Evolutionary conservation across 2,113 vertebrate genomes (phyloP), one percentile per base, ranked within the genome.

Genomic region (Porphyrio hochstetteri): DNA sequence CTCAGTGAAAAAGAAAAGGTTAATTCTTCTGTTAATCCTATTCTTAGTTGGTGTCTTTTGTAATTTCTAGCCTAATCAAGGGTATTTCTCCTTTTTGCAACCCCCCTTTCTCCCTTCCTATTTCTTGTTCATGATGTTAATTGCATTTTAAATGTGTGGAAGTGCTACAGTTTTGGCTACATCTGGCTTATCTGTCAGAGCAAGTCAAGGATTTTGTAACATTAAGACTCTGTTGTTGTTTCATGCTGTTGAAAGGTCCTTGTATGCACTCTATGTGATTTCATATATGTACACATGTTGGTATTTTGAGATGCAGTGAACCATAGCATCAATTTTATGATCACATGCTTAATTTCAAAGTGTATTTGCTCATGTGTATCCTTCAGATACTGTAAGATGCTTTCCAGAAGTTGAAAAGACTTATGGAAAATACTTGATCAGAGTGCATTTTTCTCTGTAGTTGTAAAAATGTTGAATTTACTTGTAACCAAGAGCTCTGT

Each of bases 21-120:
- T 70, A 46, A n/a, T 81, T 81, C 20, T 74, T 82, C 15, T 18
- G 70, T 67, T 55, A 67, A 16, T 71, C n/a, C 19, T 79, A 0
- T 63, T 36, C 38, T 70, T 91, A 60, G 24, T 87, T 76, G 67
- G 44, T 82, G 33, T 1, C 2, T 69, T 33, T 63, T 31, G 29
- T 75, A 55, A 79, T 65, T 57, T 82, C 14, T 82, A 48, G 3
- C 13, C 28, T 44, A 61, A 31, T 29, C 2, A 7, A 5, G 55
- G 25, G 3, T 38, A 38, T 71, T 59, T 65, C 50, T 77, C 8
- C 9, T 53, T 29, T 79, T 79, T n/a, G 2, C 15, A 28, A 4
- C 19, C 7, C 3, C 20, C 4, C 29, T 36, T 2, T 11, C 11
- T 0, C 0, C 5, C 11, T 68, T 50, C 11, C 6, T 56, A 1